phyloP scores from a whole-genome alignment of 2,797 vertebrate species.

The Sebastes steindachneri region DNA sequence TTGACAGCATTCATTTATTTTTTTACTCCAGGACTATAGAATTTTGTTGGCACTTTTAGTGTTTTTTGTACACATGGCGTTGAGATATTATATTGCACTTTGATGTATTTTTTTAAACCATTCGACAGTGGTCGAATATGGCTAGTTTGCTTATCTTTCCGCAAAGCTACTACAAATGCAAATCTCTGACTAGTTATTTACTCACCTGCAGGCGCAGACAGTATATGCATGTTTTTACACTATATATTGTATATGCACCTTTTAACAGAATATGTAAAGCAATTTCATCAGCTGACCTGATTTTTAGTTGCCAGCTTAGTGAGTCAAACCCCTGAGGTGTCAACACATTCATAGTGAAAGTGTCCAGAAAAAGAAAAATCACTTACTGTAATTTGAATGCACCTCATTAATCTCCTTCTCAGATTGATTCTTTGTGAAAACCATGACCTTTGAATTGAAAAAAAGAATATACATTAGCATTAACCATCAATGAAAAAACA shows the following conservation, averaged over 20 bases:
- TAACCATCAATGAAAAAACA: not conserved
- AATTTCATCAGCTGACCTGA: not conserved
- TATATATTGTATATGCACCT: not conserved
- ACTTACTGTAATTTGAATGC: constrained; percentile 93
- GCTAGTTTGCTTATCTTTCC: not conserved
- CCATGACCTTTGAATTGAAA: constrained; percentile 81
- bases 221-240: not conserved
- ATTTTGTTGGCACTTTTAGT: not conserved
- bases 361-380: not conserved
- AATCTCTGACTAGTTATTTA: not conserved
- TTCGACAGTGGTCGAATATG: not conserved
- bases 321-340: not conserved
- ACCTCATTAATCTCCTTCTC: constrained; percentile 91
- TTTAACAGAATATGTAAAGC: not conserved
- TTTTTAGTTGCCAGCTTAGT: not conserved
- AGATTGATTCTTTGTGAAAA: constrained; percentile 91
- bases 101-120: not conserved
- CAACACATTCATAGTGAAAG: not conserved
- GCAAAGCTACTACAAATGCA: not conserved
- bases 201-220: not conserved
- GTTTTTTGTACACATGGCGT: not conserved
- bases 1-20: not conserved
- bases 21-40: not conserved
- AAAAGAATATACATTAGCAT: not conserved
- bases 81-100: not conserved